Percentiles rank a stretch among this genome's conserved stretches.
These are phyloP conservation scores for Lagria hirta DNA, from an alignment of 2,888 invertebrate species.

Conservation along the genomic window DNA sequence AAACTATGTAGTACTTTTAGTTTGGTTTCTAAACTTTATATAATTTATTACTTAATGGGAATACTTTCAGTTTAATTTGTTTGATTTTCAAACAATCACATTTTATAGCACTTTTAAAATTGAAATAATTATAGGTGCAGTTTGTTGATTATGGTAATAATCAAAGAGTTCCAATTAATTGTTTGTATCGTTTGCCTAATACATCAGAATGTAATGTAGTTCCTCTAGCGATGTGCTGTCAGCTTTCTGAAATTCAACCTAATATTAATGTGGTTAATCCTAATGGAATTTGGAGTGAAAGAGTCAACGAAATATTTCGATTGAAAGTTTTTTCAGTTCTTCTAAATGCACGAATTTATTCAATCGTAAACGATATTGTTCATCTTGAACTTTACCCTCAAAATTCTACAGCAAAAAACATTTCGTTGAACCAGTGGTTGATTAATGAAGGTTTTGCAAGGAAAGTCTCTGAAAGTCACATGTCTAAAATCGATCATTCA, in stretches of 20 bases:
- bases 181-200: conserved; percentile 54
- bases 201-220: conserved; percentile 48
- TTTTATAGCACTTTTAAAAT: no score
- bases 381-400: conserved; percentile 62
- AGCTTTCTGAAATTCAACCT: conserved; percentile 70
- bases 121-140: conserved; percentile 64
- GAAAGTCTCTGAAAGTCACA: conserved; percentile 70
- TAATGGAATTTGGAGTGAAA: conserved; percentile 63
- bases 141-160: conserved; percentile 80
- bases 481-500: conserved; percentile 59
- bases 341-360: conserved; percentile 65
- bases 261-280: conserved; percentile 60
- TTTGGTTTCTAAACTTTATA: no score
- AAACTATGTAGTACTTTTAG: no score
- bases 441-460: conserved; percentile 66
- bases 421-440: conserved; percentile 62
- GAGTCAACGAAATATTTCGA: conserved; percentile 57
- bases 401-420: conserved; percentile 11
- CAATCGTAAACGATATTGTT: conserved; percentile 75
- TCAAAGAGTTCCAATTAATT: conserved; percentile 53
- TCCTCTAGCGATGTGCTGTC: conserved; percentile 71
- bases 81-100: no score
- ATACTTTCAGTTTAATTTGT: no score
- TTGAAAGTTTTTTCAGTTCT: conserved; percentile 36
- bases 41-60: no score